phyloP scores from a whole-genome alignment of 2,113 vertebrate genomes.

The Nycticorax nycticorax region DNA sequence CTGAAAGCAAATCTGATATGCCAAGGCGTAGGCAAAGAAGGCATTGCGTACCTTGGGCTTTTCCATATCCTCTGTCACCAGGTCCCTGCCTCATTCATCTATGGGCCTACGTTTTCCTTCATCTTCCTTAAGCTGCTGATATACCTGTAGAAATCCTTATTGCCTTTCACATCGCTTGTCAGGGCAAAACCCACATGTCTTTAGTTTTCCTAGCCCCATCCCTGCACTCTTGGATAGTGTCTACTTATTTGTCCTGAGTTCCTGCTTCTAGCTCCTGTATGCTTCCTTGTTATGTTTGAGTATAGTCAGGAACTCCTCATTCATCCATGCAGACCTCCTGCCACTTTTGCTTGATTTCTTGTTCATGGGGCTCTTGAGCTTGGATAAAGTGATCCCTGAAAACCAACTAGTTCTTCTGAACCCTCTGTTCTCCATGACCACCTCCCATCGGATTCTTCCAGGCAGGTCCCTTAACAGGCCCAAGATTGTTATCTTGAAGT shows the following conservation, averaged over 20 bases:
- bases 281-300: not conserved
- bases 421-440: not conserved
- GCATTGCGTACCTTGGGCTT: not conserved
- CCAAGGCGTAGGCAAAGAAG: not conserved
- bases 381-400: not conserved
- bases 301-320: not conserved
- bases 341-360: not conserved
- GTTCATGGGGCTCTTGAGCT: not conserved
- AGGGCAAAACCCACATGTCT: not conserved
- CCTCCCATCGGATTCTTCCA: not conserved
- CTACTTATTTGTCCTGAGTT: not conserved
- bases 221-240: not conserved
- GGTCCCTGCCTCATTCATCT: not conserved
- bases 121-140: not conserved
- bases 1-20: not conserved
- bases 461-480: not conserved
- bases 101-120: not conserved
- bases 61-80: not conserved
- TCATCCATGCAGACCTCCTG: not conserved
- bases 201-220: not conserved
- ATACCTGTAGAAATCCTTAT: not conserved
- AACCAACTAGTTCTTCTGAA: not conserved
- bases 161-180: not conserved
- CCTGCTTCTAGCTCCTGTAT: not conserved
- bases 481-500: not conserved